Conservation (phyloP, 2,888 invertebrate genomes). For the Halocaridina rubra region DNA sequence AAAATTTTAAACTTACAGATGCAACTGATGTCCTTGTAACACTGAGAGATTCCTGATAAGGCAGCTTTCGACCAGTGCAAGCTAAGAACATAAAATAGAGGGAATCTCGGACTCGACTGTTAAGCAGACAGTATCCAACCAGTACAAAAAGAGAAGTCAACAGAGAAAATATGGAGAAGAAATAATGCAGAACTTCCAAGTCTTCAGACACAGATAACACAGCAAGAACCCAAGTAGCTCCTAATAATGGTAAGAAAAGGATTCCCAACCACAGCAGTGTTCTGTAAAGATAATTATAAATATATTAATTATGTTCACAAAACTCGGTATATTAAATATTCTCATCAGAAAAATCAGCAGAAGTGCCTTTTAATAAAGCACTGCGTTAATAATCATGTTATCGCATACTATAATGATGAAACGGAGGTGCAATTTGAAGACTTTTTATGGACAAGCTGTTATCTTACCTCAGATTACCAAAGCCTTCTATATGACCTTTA, state of each 20-base stretch:
- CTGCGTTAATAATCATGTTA: too few relatives aligned
- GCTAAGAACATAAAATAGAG: conserved; percentile 71
- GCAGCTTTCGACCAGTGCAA: conserved; percentile 75
- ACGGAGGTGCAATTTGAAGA: too few relatives aligned
- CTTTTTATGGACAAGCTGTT: neutral
- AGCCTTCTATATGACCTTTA: conserved; percentile 89
- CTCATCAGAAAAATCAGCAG: too few relatives aligned
- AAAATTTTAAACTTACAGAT: conserved; percentile 73
- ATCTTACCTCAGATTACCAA: conserved; percentile 79
- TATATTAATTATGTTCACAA: too few relatives aligned
- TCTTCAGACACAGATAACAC: conserved; percentile 82
- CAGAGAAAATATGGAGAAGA: conserved; percentile 81
- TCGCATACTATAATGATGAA: too few relatives aligned
- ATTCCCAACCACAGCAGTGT: conserved; percentile 89
- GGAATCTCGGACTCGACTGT: conserved; percentile 84
- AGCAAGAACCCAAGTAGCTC: conserved; percentile 87
- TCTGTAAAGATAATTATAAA: conserved; percentile 69
- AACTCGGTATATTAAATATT: too few relatives aligned
- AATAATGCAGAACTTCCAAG: conserved; percentile 79
- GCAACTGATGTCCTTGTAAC: conserved; percentile 72
- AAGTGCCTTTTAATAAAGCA: too few relatives aligned
- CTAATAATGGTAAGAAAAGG: conserved; percentile 84
- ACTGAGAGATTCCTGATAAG: conserved; percentile 68
- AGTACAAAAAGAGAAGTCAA: conserved; percentile 86
- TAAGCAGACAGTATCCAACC: conserved; percentile 88